Evolutionary conservation across 2,888 invertebrate genomes (phyloP).

Genomic region (Calliopum simillimum): DNA sequence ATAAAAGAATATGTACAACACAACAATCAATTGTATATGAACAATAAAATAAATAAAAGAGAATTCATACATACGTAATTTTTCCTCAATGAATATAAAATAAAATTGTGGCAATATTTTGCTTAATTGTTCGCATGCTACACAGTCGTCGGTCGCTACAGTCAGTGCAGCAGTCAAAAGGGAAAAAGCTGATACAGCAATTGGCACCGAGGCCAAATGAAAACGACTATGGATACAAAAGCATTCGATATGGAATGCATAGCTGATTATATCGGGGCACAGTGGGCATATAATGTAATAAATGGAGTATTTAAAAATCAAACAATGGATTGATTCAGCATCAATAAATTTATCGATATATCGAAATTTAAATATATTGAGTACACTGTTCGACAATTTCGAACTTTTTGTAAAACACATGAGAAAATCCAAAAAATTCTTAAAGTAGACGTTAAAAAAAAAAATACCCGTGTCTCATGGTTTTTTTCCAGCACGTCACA

Average conservation of each 20-base stretch:
- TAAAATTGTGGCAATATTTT: slow-evolving; percentile 26
- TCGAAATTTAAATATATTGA: too few relatives aligned
- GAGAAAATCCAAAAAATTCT: too few relatives aligned
- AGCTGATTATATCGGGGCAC: background rate
- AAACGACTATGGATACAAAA: background rate
- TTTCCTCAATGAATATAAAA: background rate
- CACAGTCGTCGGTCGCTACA: too few relatives aligned
- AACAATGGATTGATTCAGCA: too few relatives aligned
- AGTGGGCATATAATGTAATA: background rate
- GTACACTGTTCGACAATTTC: too few relatives aligned
- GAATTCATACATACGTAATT: background rate
- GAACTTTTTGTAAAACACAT: too few relatives aligned
- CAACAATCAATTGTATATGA: slow-evolving; percentile 7
- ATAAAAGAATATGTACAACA: slow-evolving; percentile 14
- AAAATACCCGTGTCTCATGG: too few relatives aligned
- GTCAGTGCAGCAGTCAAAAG: background rate
- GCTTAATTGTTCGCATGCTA: slow-evolving; percentile 24
- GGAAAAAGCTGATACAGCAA: background rate
- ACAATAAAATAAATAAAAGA: slow-evolving; percentile 7
- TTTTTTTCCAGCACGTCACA: too few relatives aligned
- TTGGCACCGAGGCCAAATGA: background rate
- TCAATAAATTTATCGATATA: too few relatives aligned
- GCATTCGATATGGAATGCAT: background rate
- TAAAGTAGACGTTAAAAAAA: too few relatives aligned
- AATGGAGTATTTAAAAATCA: too few relatives aligned